phyloP scores from a whole-genome alignment of 2,888 invertebrate species.

The Stenodema calcarata region DNA sequence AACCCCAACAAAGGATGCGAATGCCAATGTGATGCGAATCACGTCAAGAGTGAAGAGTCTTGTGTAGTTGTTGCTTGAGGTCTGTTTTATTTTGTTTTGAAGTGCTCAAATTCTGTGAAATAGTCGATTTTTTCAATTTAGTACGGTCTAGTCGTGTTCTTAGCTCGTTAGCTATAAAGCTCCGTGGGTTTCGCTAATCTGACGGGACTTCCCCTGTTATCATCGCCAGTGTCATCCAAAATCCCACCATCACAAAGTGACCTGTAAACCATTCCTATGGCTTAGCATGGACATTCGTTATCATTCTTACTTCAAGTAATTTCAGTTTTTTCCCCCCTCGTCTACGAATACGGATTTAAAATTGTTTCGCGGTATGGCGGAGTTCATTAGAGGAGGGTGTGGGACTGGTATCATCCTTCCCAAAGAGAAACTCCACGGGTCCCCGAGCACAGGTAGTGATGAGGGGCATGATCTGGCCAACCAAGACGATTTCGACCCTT shows the following conservation, averaged over 20 bases:
- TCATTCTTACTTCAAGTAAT: not conserved
- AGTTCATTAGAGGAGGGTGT: slow-evolving; percentile 65
- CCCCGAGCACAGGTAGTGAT: slow-evolving; percentile 85
- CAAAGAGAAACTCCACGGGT: slow-evolving; percentile 67
- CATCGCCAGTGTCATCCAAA: not conserved
- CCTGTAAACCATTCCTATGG: not conserved
- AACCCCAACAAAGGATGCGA: not conserved
- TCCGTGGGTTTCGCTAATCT: not conserved
- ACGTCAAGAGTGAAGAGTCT: not conserved
- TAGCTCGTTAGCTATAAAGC: not conserved
- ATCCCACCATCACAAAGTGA: not conserved
- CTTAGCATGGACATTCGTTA: not conserved
- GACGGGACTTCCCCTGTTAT: not conserved
- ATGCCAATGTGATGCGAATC: not conserved
- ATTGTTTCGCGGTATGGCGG: slow-evolving; percentile 61
- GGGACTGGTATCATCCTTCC: slow-evolving; percentile 63
- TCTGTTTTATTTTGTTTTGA: not conserved
- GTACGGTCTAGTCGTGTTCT: not conserved
- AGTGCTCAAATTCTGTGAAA: not conserved
- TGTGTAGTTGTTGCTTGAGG: not conserved
- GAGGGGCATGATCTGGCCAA: slow-evolving; percentile 69
- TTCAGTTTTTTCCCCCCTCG: not conserved
- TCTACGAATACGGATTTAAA: not conserved
- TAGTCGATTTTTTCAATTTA: not conserved
- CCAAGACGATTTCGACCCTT: slow-evolving; percentile 68